These are phyloP conservation scores for Athalia circularis DNA, from an alignment of 2,888 invertebrate genomes.

Conservation along the genomic window DNA sequence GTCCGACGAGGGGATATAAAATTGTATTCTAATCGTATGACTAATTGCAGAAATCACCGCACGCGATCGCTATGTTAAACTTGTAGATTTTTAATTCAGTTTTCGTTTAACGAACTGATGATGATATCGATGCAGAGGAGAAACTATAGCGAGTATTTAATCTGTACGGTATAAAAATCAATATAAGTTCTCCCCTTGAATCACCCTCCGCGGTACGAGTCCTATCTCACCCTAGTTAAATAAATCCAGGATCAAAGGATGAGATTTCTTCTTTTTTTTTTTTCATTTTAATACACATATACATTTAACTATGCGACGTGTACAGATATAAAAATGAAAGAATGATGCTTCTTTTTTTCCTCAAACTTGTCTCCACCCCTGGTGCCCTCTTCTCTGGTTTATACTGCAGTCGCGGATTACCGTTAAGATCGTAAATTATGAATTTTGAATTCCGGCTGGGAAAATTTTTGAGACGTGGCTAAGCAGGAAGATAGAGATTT, in stretches of 20 bases:
- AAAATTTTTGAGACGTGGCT: conserved; percentile 60
- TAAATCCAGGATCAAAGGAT: conserved; percentile 74
- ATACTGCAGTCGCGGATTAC: conserved; percentile 61
- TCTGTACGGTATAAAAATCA: conserved; percentile 73
- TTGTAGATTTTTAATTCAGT: conserved; percentile 19
- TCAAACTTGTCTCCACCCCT: conserved; percentile 17
- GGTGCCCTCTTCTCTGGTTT: neutral
- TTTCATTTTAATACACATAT: conserved; percentile 52
- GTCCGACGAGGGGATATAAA: too few species aligned
- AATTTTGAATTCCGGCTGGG: conserved; percentile 67
- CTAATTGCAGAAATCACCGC: too few species aligned
- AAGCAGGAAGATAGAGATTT: conserved; percentile 67
- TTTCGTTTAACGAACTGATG: neutral
- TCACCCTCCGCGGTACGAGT: conserved; percentile 48
- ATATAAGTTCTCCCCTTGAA: conserved; percentile 64
- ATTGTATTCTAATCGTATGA: too few species aligned
- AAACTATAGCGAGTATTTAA: conserved; percentile 63
- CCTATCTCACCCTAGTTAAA: conserved; percentile 66
- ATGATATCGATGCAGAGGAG: conserved; percentile 3
- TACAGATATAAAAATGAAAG: neutral
- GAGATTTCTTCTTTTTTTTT: conserved; percentile 66
- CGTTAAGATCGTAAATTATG: conserved; percentile 69
- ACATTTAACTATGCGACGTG: neutral
- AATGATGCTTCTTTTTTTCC: conserved; percentile 13
- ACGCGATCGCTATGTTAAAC: too few species aligned